Evolutionary conservation across 2,888 invertebrate genomes (phyloP), one percentile per base, ranked within the genome.

Genomic region (Cephalotes varians): DNA sequence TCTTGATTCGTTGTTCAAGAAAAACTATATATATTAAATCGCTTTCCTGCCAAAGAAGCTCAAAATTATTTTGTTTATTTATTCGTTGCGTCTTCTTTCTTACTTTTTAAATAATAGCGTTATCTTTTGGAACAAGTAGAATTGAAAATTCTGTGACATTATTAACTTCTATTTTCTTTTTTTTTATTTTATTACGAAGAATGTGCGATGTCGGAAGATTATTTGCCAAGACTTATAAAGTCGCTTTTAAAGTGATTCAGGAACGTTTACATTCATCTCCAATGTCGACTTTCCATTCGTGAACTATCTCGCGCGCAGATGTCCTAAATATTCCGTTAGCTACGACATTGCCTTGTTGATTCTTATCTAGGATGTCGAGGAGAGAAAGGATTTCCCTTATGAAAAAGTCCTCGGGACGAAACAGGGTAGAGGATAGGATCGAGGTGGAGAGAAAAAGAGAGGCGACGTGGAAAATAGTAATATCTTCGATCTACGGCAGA

Each of bases 401-500:
- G 77, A 65, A 69, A 84, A 77, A 91, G 90, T 92, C 91, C 90
- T 89, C 87, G 91, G 92, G 93, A 92, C 92, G 89, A 92, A 92
- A 93, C 92, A 93, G 93, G 93, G 93, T 93, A 92, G 91, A 89
- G 82, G 81, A 85, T 64, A 69, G 49, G n/a, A 77, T 65, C 15
- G 71, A 79, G 34, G 9, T 31, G 25, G 2, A 84, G 44, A 69
- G 40, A 44, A 18, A 73, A 44, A 60, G 79, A 83, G 62, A 67
- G 60, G 62, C 54, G 54, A 62, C 21, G 31, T 79, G 44, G 44
- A 69, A 56, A 79, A 65, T 69, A 74, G 51, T 74, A 77, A 69
- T 74, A 72, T 62, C 77, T 73, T 85, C 56, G 73, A 87, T 64
- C 67, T 71, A 82, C 54, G 49, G 56, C 71, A 40, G 34, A 56